Evolutionary conservation across 2,113 vertebrate genomes (phyloP).

Genomic region (Nibea albiflora): DNA sequence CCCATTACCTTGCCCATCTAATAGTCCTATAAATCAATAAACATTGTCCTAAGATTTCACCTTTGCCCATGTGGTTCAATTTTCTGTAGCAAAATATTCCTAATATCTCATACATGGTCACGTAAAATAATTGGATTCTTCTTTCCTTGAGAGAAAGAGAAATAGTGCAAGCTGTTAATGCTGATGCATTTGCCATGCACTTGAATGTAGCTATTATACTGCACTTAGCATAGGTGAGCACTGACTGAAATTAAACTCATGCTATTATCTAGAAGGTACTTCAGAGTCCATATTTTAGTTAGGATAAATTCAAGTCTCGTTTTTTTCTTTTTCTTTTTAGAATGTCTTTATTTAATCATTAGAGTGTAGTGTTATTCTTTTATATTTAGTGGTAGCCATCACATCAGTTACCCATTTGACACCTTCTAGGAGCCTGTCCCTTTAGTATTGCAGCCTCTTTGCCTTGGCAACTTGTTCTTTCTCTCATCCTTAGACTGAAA

Average conservation of each 20-base stretch:
- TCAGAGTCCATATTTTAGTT: constrained; percentile 19
- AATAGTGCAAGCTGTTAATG: constrained; percentile 4
- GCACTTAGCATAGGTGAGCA: constrained; percentile 18
- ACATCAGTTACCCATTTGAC: neutral
- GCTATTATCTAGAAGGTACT: constrained; percentile 21
- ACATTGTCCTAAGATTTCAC: neutral
- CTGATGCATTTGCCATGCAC: constrained; percentile 26
- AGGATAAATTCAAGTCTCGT: neutral
- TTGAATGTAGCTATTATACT: constrained; percentile 28
- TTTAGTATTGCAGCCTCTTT: neutral
- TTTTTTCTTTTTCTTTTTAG: constrained; percentile 1
- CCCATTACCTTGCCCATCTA: neutral
- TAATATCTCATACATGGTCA: neutral
- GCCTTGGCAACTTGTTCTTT: neutral
- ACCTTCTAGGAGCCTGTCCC: neutral
- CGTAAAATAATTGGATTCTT: constrained; percentile 2
- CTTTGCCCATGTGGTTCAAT: neutral
- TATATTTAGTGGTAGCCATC: neutral
- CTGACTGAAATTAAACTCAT: constrained; percentile 10
- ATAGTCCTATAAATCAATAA: neutral
- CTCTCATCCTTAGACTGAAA: neutral
- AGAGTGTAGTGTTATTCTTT: neutral
- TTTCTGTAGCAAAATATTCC: neutral
- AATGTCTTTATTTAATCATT: constrained; percentile 15
- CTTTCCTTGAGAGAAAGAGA: neutral